These are phyloP conservation scores for Spatulosminthurus flaviceps DNA, from an alignment of 2,888 invertebrate genomes.

Conservation along the genomic window DNA sequence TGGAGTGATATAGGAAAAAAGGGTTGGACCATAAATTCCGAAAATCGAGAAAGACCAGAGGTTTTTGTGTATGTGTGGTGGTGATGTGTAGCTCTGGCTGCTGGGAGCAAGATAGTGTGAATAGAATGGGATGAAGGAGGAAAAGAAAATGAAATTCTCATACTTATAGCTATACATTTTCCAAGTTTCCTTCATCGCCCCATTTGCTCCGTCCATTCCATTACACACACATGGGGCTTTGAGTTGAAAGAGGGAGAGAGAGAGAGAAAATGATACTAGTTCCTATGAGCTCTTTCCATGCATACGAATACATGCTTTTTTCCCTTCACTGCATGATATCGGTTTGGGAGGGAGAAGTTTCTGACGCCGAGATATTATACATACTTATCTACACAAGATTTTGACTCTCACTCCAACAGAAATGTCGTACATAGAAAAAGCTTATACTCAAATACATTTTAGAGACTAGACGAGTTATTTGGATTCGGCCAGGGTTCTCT, in stretches of 20 bases:
- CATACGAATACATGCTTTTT: slow-evolving; percentile 2
- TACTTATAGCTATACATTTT: slow-evolving; percentile 28
- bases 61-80: neutral
- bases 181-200: slow-evolving; percentile 44
- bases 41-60: slow-evolving; percentile 25
- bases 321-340: slow-evolving; percentile 9
- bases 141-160: slow-evolving; percentile 39
- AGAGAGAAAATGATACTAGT: slow-evolving; percentile 20
- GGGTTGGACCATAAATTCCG: slow-evolving; percentile 32
- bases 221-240: slow-evolving; percentile 45
- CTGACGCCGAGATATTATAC: neutral
- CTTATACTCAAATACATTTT: slow-evolving; percentile 4
- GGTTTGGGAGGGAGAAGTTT: slow-evolving; percentile 2
- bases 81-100: neutral
- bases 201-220: slow-evolving; percentile 47
- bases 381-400: too few relatives aligned
- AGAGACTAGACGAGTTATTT: slow-evolving; percentile 14
- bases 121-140: neutral
- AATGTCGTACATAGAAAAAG: neutral
- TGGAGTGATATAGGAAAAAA: slow-evolving; percentile 20
- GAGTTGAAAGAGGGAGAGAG: neutral
- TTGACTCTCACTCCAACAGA: too few relatives aligned
- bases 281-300: neutral
- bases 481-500: slow-evolving; percentile 18
- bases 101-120: slow-evolving; percentile 9